Conservation (phyloP, 2,113 vertebrate species). For the Piprites chloris region DNA sequence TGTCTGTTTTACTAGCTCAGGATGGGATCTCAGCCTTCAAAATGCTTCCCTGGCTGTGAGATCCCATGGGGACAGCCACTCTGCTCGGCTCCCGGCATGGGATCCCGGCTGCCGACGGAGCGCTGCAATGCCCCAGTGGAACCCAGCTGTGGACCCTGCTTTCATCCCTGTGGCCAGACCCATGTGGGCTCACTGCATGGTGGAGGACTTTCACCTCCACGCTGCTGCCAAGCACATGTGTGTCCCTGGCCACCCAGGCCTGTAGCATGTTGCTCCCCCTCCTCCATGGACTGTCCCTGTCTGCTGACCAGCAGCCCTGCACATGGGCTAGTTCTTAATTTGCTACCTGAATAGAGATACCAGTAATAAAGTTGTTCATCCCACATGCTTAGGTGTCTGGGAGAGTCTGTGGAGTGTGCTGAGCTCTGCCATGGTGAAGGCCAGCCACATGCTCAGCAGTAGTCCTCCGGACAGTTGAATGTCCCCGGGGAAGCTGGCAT, state of each 20-base stretch:
- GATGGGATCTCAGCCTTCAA: neutral
- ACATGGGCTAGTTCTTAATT: neutral
- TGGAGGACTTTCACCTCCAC: neutral
- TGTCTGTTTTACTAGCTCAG: constrained; percentile 1
- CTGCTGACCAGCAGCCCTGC: neutral
- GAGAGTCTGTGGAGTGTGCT: neutral
- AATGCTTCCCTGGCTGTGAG: neutral
- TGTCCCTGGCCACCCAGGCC: neutral
- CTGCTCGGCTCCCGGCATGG: neutral
- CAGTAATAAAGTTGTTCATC: constrained; percentile 41
- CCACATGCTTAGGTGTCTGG: fast-evolving
- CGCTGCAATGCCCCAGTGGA: fast-evolving
- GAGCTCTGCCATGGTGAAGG: fast-evolving
- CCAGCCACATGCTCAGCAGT: fast-evolving
- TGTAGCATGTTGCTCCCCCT: constrained; percentile 10
- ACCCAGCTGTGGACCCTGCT: neutral
- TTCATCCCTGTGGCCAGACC: neutral
- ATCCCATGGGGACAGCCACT: neutral
- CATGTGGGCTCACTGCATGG: neutral
- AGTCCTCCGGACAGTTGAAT: neutral
- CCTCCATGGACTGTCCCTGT: neutral
- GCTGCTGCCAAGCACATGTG: neutral
- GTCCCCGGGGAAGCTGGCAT: fast-evolving
- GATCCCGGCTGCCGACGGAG: neutral
- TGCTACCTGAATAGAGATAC: neutral